Base-by-base conservation (phyloP, 2,113 vertebrate species). In the Kryptolebias marmoratus region DNA sequence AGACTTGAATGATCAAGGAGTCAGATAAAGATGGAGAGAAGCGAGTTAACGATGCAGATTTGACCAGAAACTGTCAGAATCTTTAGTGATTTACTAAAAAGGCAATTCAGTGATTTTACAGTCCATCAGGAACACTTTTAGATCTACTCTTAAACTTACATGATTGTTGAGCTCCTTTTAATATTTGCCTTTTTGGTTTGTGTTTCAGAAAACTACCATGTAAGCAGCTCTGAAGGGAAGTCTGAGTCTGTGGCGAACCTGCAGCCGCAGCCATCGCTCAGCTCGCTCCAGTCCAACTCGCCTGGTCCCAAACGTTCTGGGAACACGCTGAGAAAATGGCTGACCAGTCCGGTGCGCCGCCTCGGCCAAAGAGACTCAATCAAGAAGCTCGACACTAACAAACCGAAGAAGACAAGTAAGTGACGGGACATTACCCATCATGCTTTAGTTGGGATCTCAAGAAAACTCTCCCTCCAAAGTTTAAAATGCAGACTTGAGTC, bases 281-380 rank as follows among this genome's bases (percentile, higher is more conserved):
- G 93, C 92, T 98, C 98, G 50, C 94, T 98, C 88, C 97, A 96
- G 76, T 92, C 91, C 78, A 96, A 95, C 83, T 98, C 97, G 2
- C 96, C 97, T 0, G 96, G 96, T 9, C 96, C 97, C 77, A 99
- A 98, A 77, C 97, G 97, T 57, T 96, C 97, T 0, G 96, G 95
- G n/a, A 98, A 99, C 92, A 98, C 97, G 0, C 91, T 98, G 70
- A 97, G 97, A 79, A 99, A 99, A 58, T 99, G 98, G 98, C 79
- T 99, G 71, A 98, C 96, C 0, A 99, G 97, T 13, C 97, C 98
- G 0, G 97, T 98, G 27, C 95, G 98, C 2, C 94, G 97, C 36
- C 96, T 98, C 71, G 98, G 98, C 91, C 97, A 98, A 0, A 96
- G 96, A 2, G 95, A 95, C 90, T 91, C 89, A 64, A 92, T 97